Evolutionary conservation across 2,113 vertebrate genomes (phyloP).

Genomic region (Alosa alosa): DNA sequence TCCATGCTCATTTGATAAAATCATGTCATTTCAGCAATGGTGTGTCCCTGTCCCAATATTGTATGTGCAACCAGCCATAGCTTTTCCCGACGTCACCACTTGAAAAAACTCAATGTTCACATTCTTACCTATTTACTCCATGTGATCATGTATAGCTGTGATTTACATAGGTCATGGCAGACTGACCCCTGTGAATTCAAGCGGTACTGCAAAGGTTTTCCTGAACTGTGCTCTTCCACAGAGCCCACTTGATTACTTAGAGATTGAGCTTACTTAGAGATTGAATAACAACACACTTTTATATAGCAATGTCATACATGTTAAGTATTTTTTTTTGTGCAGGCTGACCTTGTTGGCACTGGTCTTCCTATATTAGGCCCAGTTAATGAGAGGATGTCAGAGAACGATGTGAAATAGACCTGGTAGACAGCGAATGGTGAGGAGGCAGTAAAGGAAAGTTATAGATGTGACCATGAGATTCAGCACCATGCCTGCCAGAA

Average conservation of each 20-base stretch:
- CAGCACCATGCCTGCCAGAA: background rate
- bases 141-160: background rate
- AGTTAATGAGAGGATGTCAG: background rate
- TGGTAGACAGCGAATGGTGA: background rate
- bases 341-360: background rate
- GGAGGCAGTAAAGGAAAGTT: background rate
- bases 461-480: background rate
- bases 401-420: background rate
- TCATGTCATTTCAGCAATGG: background rate
- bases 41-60: background rate
- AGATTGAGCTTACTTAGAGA: too few relatives aligned
- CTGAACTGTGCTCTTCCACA: background rate
- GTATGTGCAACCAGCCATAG: background rate
- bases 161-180: background rate
- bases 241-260: background rate
- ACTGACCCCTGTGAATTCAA: background rate
- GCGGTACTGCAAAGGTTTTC: background rate
- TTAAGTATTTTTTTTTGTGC: background rate
- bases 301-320: too few relatives aligned
- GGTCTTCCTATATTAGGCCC: background rate
- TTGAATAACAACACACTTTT: too few relatives aligned
- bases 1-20: too few relatives aligned
- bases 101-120: background rate
- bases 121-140: background rate
- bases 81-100: background rate